Evolutionary conservation across 2,113 vertebrate genomes (phyloP), one percentile per base, ranked within the genome.

Genomic region (Leptobrachium ailaonicum): DNA sequence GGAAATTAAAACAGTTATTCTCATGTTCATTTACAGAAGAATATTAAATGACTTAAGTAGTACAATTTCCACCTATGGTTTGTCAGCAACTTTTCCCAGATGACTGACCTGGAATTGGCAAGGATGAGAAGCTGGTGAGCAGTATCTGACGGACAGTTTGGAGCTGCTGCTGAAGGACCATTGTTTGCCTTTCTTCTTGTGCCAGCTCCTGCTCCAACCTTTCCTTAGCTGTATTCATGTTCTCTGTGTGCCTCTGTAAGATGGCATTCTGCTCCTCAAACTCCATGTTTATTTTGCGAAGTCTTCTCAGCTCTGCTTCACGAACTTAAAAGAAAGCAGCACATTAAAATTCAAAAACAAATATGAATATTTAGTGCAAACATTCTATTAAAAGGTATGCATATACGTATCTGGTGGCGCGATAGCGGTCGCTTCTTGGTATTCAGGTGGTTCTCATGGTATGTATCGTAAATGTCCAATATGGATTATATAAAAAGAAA

Each of bases 241-340:
- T 97, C 72, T 96, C 95, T 0, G 97, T 98, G 90, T 98, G 97
- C 82, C 95, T 91, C 91, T 98, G 96, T 87, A 99, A 90, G 84
- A 98, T 94, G 0, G 94, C 88, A 0, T 99, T 99, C 94, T 99
- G 97, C 90, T 98, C 97, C 88, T 98, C 96, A 2, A 97, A 98
- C 85, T 98, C 96, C 1, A 96, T 94, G 84, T 98, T 99, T 87
- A 97, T 94, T 89, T 98, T 98, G 58, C 96, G 94, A 79, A 98
- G 92, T 53, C 95, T 95, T 7, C 97, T 94, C 76, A 99, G 89
- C 88, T 99, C 98, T 0, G 98, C 95, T 85, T 99, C 97, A 9
- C 97, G 94, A 0, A 96, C 98, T 98, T 85, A 41, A 69, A 13
- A n/a, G 50, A 41, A 47, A 32, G 13, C 2, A 41, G n/a, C 14